These are phyloP conservation scores for Peromyscus eremicus DNA, from an alignment of 2,797 vertebrate species.

Conservation along the genomic window DNA sequence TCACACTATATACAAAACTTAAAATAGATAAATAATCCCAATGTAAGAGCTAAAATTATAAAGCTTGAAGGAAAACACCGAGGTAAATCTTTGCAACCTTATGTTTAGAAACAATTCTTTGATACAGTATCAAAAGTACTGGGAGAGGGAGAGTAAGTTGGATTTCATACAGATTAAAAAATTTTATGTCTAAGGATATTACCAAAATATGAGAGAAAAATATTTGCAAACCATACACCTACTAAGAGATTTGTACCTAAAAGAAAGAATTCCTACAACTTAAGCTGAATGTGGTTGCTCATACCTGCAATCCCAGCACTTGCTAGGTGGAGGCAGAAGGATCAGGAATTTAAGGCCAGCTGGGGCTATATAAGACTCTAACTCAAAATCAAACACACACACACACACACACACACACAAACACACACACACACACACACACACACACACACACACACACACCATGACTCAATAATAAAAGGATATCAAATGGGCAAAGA, in stretches of 20 bases:
- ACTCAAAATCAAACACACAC: not conserved
- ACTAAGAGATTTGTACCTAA: not conserved
- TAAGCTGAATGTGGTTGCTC: not conserved
- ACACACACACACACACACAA: too few species aligned
- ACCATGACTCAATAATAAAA: not conserved
- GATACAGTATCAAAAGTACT: not conserved
- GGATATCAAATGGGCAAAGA: constrained; percentile 25
- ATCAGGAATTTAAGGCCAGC: not conserved
- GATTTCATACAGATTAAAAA: not conserved
- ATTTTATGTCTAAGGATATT: not conserved
- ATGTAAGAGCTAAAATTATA: not conserved
- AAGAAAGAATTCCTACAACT: not conserved
- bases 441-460: not conserved
- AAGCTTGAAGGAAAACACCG: not conserved
- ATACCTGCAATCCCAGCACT: not conserved
- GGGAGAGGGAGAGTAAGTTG: not conserved
- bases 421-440: not conserved
- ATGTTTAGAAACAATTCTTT: not conserved
- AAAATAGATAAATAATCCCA: not conserved
- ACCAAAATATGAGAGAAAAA: not conserved
- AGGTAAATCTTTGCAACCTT: not conserved
- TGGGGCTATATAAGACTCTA: not conserved
- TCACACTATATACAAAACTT: not conserved
- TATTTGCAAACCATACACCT: not conserved
- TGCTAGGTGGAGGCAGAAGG: not conserved